These are phyloP conservation scores for Drosophila biarmipes DNA, from an alignment of 1,140 invertebrate genomes.

Conservation along the genomic window DNA sequence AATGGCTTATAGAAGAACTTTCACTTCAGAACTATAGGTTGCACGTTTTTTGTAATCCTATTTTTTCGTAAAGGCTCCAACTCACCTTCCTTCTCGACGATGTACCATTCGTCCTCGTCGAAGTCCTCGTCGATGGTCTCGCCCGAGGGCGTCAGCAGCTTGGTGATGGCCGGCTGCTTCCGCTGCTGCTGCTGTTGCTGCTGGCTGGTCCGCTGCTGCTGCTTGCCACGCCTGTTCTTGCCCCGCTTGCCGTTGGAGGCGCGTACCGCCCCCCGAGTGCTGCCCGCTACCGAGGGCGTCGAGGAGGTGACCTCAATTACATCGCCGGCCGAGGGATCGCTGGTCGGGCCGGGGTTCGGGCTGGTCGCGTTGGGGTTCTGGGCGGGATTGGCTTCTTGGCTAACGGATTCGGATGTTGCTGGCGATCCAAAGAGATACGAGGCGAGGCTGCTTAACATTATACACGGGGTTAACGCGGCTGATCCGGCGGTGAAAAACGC, in stretches of 20 bases:
- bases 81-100: constrained; percentile 82
- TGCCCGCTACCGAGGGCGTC: constrained; percentile 77
- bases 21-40: too few relatives aligned
- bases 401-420: constrained; percentile 65
- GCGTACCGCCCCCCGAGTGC: constrained; percentile 55
- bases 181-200: constrained; percentile 54
- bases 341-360: constrained; percentile 28
- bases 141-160: constrained; percentile 60
- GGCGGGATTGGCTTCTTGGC: constrained; percentile 56
- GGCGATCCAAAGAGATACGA: constrained; percentile 83
- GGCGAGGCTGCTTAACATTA: constrained; percentile 84
- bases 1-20: too few relatives aligned
- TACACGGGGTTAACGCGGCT: constrained; percentile 60
- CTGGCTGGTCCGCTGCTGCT: constrained; percentile 46
- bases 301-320: constrained; percentile 79
- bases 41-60: too few relatives aligned
- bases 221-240: constrained; percentile 64
- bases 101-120: constrained; percentile 83
- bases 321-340: constrained; percentile 58
- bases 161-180: constrained; percentile 57
- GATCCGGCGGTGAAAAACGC: constrained; percentile 33
- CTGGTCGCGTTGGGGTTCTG: constrained; percentile 22
- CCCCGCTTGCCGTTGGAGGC: constrained; percentile 53
- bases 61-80: background rate
- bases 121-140: constrained; percentile 63